phyloP scores from a whole-genome alignment of 2,888 invertebrate species.

The Lacanobia oleracea region DNA sequence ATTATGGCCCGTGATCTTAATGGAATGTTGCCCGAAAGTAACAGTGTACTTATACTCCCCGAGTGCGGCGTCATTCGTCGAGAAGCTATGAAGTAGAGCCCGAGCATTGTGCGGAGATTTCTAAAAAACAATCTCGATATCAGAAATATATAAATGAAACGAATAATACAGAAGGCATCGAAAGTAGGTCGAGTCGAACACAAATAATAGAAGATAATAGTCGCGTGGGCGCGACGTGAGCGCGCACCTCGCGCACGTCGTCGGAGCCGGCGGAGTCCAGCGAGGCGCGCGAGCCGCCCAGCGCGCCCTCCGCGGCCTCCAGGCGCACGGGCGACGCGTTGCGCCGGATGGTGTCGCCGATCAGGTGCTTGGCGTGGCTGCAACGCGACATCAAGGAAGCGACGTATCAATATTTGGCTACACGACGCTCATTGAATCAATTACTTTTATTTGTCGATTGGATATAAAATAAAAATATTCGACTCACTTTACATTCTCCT shows the following conservation, averaged over 20 bases:
- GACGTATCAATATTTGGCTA: not conserved
- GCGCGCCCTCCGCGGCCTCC: conserved; percentile 90
- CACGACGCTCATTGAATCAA: not conserved
- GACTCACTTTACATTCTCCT: conserved; percentile 97
- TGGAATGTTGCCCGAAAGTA: conserved; percentile 94
- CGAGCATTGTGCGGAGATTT: conserved; percentile 91
- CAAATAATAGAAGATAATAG: not conserved
- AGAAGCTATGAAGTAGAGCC: conserved; percentile 94
- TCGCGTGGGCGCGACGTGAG: not conserved
- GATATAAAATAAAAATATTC: not conserved
- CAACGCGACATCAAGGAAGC: not conserved
- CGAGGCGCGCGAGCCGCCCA: conserved; percentile 94
- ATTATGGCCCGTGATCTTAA: conserved; percentile 96
- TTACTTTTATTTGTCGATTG: not conserved
- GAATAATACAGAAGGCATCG: too few relatives aligned
- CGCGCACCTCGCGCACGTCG: conserved; percentile 76
- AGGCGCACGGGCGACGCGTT: conserved; percentile 97
- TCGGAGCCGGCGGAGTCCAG: conserved; percentile 93
- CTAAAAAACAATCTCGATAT: conserved; percentile 70
- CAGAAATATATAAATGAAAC: too few relatives aligned
- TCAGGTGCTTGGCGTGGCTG: conserved; percentile 97
- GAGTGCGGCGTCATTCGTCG: conserved; percentile 95
- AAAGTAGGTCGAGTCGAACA: not conserved
- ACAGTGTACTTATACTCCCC: conserved; percentile 98
- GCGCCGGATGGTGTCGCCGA: conserved; percentile 98